Base-by-base conservation (phyloP, 2,113 vertebrate species). In the Atlantisia rogersi region DNA sequence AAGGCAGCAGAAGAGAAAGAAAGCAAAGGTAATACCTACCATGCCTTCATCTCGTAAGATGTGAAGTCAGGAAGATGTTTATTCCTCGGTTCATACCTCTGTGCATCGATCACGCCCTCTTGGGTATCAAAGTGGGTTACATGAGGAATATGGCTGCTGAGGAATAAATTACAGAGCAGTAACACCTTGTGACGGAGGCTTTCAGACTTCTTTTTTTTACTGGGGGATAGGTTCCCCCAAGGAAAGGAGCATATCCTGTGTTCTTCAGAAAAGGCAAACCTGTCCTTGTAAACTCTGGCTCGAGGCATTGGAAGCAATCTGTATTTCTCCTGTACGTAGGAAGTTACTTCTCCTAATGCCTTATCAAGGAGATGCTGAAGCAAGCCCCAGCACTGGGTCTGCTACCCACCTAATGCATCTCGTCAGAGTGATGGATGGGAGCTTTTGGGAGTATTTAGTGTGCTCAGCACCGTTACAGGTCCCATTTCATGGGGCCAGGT, bases 381-480 rank as follows among this genome's bases (percentile, higher is more conserved):
- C 20, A 74, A 56, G 32, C 31, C 29, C 32, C 29, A 26, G 59
- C 28, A 42, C 18, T 16, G 12, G 5, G 12, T 46, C 16, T 74
- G 44, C 10, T 26, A 3, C 2, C 0, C 20, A 12, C 6, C 21
- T 65, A 26, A 32, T 16, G 31, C 58, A 15, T 56, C 48, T 62
- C 11, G 16, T n/a, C 12, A 32, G 52, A 70, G 69, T 5, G 1
- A 19, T 56, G 32, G 62, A 28, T 22, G 60, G 60, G 32, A 55
- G 40, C 50, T 70, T 13, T 20, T 64, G 42, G 39, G 35, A 74
- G 12, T 20, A 22, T n/a, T 82, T 28, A 3, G 29, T 22, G 26
- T 12, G 8, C 44, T 60, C 35, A 40, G 55, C 2, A 24, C 60
- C 18, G 17, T 52, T n/a, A 4, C 0, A 0, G 7, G 10, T 15